phyloP scores from a whole-genome alignment of 2,113 vertebrate genomes.

The Ophthalmolycus amberensis region DNA sequence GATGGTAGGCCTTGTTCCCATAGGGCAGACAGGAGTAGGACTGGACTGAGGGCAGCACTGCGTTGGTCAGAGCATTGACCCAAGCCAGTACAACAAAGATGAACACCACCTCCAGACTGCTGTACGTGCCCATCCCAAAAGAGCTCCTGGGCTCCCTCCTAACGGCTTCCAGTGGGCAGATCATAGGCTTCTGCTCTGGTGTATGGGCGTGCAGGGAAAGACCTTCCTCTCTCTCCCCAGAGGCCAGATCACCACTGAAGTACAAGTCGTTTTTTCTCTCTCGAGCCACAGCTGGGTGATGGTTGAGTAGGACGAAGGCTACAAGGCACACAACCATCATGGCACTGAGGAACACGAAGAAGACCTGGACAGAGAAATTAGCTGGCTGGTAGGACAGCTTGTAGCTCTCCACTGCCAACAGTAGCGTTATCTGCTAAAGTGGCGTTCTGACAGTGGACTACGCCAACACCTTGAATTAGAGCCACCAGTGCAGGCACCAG shows the following conservation, averaged over 20 bases:
- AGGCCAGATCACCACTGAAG: conserved; percentile 45
- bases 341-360: conserved; percentile 85
- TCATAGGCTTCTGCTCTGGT: conserved; percentile 83
- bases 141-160: conserved; percentile 58
- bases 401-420: conserved; percentile 39
- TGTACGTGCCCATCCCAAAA: conserved; percentile 77
- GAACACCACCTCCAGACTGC: conserved; percentile 70
- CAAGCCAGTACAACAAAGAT: conserved; percentile 86
- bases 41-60: conserved; percentile 87
- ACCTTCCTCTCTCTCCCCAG: conserved; percentile 70
- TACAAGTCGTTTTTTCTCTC: conserved; percentile 74
- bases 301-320: conserved; percentile 85
- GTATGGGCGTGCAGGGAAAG: conserved; percentile 65
- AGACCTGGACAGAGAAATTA: conserved; percentile 83
- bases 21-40: conserved; percentile 89
- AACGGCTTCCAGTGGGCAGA: conserved; percentile 44
- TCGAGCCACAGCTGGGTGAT: conserved; percentile 78
- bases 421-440: conserved; percentile 61
- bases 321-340: conserved; percentile 85
- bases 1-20: conserved; percentile 86
- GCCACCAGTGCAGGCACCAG: conserved; percentile 86
- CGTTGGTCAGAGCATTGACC: conserved; percentile 89
- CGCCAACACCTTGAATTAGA: conserved; percentile 85
- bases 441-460: conserved; percentile 80
- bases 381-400: conserved; percentile 80